Base-by-base conservation (phyloP, 2,888 invertebrate species). In the Cheilosia pagana region DNA sequence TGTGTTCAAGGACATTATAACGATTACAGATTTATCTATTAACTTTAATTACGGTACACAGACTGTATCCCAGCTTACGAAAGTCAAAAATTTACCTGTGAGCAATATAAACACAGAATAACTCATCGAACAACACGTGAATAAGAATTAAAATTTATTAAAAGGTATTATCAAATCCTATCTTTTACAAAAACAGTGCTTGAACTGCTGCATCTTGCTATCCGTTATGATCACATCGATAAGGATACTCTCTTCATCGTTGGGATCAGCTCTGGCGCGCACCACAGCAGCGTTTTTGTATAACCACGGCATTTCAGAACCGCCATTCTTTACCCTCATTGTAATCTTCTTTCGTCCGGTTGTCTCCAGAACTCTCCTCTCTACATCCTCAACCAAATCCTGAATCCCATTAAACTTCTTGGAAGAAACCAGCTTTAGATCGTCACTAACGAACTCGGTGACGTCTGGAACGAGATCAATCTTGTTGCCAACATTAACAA, bases 401-500 rank as follows among this genome's bases (percentile, higher is more conserved):
- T 89, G 85, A 12, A 92, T 87, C 0, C 93, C 93, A 45, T 87
- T 90, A 21, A 90, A 89, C 4, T 93, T 92, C 39, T 90, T 92
- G 0, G 93, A 92, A 12, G 94, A 94, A 28, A 95, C 93, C 5
- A 92, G 88, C 28, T 91, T 81, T 2, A 91, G 74, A 28, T 90
- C 86, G 35, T 90, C 87, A 1, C 88, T 12, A 12, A 50, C 6
- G 10, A 12, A 6, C 8, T 86, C 81, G 23, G 77, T 4, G 0
- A 48, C n/a, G 83, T 43, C 71, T 71, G 50, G 81, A 2, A 93
- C 71, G 48, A 94, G 90, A 91, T 96, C 96, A 81, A 93, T 92
- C 92, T 97, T 97, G 91, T 97, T 97, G 60, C 94, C 95, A 39
- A 96, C 95, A 87, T 94, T 94, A 23, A 96, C 93, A 65, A 96